Base-by-base conservation (phyloP, 2,888 invertebrate species). In the Pollenia amentaria region DNA sequence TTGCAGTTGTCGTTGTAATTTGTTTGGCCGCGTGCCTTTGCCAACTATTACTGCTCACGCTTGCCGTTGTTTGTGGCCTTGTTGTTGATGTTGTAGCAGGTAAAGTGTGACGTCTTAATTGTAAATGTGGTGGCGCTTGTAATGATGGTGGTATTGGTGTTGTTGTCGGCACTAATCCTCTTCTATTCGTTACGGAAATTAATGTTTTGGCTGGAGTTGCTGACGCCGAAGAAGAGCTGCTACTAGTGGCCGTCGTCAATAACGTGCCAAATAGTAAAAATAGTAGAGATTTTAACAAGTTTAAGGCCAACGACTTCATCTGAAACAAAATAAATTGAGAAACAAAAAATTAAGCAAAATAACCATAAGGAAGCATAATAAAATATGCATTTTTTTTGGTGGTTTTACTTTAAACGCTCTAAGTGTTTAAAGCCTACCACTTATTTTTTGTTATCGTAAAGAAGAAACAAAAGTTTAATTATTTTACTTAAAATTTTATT, bases 91-190 rank as follows among this genome's bases (percentile, higher is more conserved):
- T 93, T 78, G 87, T 85, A 80, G 79, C 76, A 73, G 83, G 84
- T 60, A 80, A 77, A 67, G 84, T 79, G 51, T 84, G 89, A 60
- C 87, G 88, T 46, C 92, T 93, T 70, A 94, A 93, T 86, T 92
- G 92, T 64, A 94, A 93, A 82, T 92, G 91, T 55, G 94, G 94
- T 38, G 93, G 93, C 73, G 94, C 93, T 21, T 94, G 94, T 89
- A 92, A 86, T 84, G 92, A 92, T 60, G 94, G 94, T 88, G 93
- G 92, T 86, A 91, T 90, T 87, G 91, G 91, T 85, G 92, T 91
- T 76, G 92, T 91, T 42, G 91, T 90, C 18, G 91, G 69, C 46
- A 73, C 21, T 29, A 21, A 16, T 65, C 72, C 29, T 60, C 70
- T 76, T 60, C 70, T 76, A 21, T 60, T 55, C 38, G 65, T 62